Percentiles rank a stretch among this genome's conserved stretches.
Conservation (phyloP, 2,113 vertebrate species). For the Lasiurus borealis region DNA sequence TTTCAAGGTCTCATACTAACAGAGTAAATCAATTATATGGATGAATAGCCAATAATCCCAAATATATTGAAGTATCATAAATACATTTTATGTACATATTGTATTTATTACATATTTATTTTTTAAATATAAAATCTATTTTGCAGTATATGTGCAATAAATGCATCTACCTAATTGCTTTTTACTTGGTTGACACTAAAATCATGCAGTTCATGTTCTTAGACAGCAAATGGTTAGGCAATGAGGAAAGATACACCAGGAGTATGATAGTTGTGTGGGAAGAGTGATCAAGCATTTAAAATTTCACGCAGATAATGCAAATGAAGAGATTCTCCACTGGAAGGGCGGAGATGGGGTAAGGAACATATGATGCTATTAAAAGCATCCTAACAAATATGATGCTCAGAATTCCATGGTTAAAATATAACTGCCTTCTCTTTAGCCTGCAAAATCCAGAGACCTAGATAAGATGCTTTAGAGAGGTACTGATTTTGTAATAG, state of each 20-base stretch:
- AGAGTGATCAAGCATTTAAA: constrained; percentile 4
- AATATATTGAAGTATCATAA: not conserved
- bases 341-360: not conserved
- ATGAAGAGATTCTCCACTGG: not conserved
- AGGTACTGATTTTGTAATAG: not conserved
- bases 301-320: constrained; percentile 3
- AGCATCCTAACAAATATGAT: not conserved
- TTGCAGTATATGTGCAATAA: not conserved
- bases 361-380: not conserved
- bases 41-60: not conserved
- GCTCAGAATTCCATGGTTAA: not conserved
- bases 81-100: not conserved
- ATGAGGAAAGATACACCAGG: not conserved
- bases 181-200: constrained; percentile 40
- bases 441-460: constrained; percentile 26
- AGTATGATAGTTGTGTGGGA: not conserved
- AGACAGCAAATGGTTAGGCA: not conserved
- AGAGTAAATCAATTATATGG: not conserved
- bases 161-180: constrained; percentile 25
- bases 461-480: constrained; percentile 30
- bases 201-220: not conserved
- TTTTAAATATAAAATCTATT: not conserved
- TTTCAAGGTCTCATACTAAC: constrained; percentile 28
- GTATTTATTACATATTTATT: not conserved
- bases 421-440: not conserved